A percentile compares a stretch with the other conserved stretches of the same genome.
Conservation (phyloP, 2,113 vertebrate species). For the Phalacrocorax aristotelis region DNA sequence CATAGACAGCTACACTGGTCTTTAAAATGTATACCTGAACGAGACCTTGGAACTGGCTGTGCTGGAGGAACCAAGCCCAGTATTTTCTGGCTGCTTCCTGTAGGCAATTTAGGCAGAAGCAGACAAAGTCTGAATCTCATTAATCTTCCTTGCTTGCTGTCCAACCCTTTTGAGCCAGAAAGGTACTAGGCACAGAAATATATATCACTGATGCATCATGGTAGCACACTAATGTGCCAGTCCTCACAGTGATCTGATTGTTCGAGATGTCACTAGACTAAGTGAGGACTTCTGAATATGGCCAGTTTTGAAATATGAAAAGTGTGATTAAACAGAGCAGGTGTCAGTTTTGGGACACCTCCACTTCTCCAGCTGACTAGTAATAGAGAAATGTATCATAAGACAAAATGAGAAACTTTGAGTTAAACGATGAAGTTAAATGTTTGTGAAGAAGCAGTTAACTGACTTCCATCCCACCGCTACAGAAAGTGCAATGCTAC, state of each 20-base stretch:
- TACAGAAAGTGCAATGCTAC: not conserved
- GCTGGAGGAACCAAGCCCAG: fast-evolving
- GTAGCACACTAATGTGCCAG: not conserved
- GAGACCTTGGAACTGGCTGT: not conserved
- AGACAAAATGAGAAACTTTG: not conserved
- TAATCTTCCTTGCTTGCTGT: not conserved
- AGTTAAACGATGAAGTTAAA: not conserved
- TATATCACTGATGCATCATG: not conserved
- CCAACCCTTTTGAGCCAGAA: not conserved
- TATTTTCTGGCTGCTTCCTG: not conserved
- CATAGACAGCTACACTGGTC: not conserved
- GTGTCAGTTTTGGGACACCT: not conserved
- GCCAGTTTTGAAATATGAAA: not conserved
- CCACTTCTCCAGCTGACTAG: not conserved
- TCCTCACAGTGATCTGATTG: not conserved
- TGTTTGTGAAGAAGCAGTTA: not conserved
- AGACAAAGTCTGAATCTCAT: not conserved
- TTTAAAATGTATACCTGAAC: not conserved
- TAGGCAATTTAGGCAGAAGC: not conserved
- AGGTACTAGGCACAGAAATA: fast-evolving
- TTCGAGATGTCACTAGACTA: not conserved
- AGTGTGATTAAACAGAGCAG: not conserved
- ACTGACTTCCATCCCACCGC: not conserved
- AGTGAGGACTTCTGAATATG: not conserved
- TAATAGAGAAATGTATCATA: not conserved